Percentiles rank a stretch among this genome's conserved stretches.
phyloP scores from a whole-genome alignment of 2,797 vertebrate genomes.

The Poecile montanus region DNA sequence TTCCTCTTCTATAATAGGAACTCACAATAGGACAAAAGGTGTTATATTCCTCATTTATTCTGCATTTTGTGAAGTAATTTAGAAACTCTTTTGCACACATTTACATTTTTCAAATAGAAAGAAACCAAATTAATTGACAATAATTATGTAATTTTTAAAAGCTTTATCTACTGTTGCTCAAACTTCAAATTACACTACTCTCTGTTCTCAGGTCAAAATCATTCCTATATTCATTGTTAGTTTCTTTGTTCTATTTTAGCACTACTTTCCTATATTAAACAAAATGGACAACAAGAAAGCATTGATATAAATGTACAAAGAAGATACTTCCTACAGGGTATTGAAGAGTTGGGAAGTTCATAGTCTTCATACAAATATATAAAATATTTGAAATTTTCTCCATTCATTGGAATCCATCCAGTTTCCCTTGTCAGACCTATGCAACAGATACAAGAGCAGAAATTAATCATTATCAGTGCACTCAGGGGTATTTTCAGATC shows the following conservation, averaged over 20 bases:
- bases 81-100: neutral
- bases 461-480: neutral
- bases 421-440: slow-evolving; percentile 49
- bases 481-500: neutral
- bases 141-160: fast-evolving
- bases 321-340: slow-evolving; percentile 49
- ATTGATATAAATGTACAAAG: slow-evolving; percentile 73
- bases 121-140: neutral
- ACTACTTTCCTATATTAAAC: slow-evolving; percentile 39
- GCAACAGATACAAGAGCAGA: slow-evolving; percentile 41
- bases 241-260: slow-evolving; percentile 34
- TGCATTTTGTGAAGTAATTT: neutral
- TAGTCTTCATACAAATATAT: slow-evolving; percentile 78
- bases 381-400: slow-evolving; percentile 67
- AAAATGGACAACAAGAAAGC: slow-evolving; percentile 49
- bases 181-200: neutral
- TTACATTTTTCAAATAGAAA: neutral
- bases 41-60: neutral
- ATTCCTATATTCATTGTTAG: neutral
- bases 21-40: neutral
- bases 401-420: slow-evolving; percentile 43
- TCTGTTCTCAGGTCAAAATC: neutral
- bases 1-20: neutral
- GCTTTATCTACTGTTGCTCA: neutral
- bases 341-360: slow-evolving; percentile 47